Base-by-base conservation (phyloP, 2,113 vertebrate species). In the Osmerus eperlanus region DNA sequence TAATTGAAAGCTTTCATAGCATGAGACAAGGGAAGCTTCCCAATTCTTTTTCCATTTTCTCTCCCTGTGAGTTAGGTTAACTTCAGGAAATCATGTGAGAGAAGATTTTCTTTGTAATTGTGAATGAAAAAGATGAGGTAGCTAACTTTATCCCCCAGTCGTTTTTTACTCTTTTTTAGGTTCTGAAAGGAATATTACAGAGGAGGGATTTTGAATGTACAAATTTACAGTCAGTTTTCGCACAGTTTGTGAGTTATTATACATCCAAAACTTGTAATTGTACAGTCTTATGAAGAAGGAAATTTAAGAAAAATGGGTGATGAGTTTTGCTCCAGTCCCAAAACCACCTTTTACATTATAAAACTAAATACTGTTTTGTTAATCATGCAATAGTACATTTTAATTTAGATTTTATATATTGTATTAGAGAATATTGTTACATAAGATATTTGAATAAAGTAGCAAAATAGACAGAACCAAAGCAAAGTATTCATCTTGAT, bases 41-140 rank as follows among this genome's bases (percentile, higher is more conserved):
- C 79, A 84, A 58, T 76, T 58, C 72, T 15, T 53, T 65, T 66
- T 63, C 41, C 65, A 66, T 71, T 58, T 83, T 71, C 67, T 54
- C 70, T 83, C 77, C 75, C 72, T 53, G 62, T 79, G 79, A 77
- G n/a, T 81, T 78, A 83, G 78, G 81, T 83, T 84, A 89, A 92
- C 88, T 89, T 87, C 65, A 85, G 82, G 53, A 85, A 91, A 86
- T 86, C 86, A 83, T 89, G 81, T 78, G 84, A 88, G 78, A 82
- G 80, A 78, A 21, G 54, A 65, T 84, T 84, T 80, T 78, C 83
- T 87, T 85, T 86, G 78, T 86, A 74, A 80, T 76, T 64, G 83
- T 80, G 74, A 82, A 81, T 80, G 81, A 84, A 89, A 80, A 84
- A 72, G 60, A 81, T 70, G 68, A 78, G 80, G 75, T 75, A 84